phyloP scores from a whole-genome alignment of 2,888 invertebrate species.

The Andrena bicolor region DNA sequence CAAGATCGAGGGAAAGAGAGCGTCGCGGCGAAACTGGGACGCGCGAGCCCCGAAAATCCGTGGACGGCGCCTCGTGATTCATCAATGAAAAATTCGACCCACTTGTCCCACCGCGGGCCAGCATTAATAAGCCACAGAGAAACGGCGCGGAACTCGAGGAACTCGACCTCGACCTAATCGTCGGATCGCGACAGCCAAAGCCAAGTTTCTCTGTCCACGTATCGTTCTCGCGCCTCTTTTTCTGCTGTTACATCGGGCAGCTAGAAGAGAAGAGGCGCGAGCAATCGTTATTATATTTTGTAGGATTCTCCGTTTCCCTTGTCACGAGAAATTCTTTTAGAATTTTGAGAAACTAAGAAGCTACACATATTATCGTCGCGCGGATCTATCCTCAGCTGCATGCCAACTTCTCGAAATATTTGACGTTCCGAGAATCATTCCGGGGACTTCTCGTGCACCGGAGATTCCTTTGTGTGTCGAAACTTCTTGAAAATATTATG shows the following conservation, averaged over 20 bases:
- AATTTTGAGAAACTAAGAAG: not conserved
- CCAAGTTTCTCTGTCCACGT: slow-evolving; percentile 6
- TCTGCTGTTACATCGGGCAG: not conserved
- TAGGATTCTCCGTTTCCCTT: not conserved
- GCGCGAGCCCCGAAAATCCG: slow-evolving; percentile 55
- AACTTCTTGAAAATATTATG: not conserved
- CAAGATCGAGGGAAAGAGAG: slow-evolving; percentile 21
- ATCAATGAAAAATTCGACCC: slow-evolving; percentile 73
- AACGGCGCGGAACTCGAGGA: slow-evolving; percentile 43
- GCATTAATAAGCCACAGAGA: slow-evolving; percentile 66
- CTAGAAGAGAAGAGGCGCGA: not conserved
- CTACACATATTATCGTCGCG: not conserved
- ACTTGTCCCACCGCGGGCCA: slow-evolving; percentile 59
- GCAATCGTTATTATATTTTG: not conserved
- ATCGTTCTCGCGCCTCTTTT: slow-evolving; percentile 14
- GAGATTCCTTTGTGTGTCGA: not conserved
- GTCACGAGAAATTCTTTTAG: not conserved
- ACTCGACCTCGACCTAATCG: slow-evolving; percentile 63
- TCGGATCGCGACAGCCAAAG: slow-evolving; percentile 21
- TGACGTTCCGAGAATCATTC: slow-evolving; percentile 4
- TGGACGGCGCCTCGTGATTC: slow-evolving; percentile 68
- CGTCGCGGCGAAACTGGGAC: slow-evolving; percentile 55
- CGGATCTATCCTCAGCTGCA: not conserved
- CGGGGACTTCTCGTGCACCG: not conserved
- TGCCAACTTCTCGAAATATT: slow-evolving; percentile 25